Base-by-base conservation (phyloP, 2,113 vertebrate species). In the Phyllostomus discolor region DNA sequence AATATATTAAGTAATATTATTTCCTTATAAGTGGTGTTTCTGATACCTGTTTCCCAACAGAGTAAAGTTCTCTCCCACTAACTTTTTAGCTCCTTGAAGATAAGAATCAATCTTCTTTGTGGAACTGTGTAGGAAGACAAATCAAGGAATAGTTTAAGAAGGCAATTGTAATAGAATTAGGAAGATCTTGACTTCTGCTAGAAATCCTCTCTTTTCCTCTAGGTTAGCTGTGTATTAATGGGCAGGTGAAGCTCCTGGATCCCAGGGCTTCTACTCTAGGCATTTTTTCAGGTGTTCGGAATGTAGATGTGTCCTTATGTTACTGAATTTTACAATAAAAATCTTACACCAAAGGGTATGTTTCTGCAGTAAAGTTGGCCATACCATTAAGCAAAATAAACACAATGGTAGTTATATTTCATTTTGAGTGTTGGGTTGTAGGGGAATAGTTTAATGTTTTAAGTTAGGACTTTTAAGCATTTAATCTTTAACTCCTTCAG, bases 251-350 rank as follows among this genome's bases (percentile, higher is more conserved):
- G 16, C 22, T 76, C 20, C 9, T 94, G 41, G 6, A 50, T 92
- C 52, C 66, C 38, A 57, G 22, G 26, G 28, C n/a, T 84, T 5
- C 38, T 75, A 62, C 4, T 81, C 16, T 16, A 67, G 64, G 35
- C 41, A 28, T 78, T 91, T 87, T 89, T 79, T 31, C 20, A 81
- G 41, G 11, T n/a, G 80, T 96, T 86, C 96, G 50, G 9, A 83
- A 52, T 81, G 35, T 82, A 59, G 38, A 31, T 64, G 87, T 88
- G 17, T 92, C 95, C 31, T 90, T 98, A 76, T 19, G 1, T 57
- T 17, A 52, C 35, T 84, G 4, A 87, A 52, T 80, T 79, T 95
- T 95, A 95, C 94, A 97, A 87, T 84, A 80, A 95, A 48, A 93
- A 76, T 1, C 73, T 93, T 64, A 78, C 2, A 69, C 38, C n/a